Percentiles rank a stretch among this genome's conserved stretches.
phyloP scores from a whole-genome alignment of 2,113 vertebrate species.

The Chaetodon trifascialis region DNA sequence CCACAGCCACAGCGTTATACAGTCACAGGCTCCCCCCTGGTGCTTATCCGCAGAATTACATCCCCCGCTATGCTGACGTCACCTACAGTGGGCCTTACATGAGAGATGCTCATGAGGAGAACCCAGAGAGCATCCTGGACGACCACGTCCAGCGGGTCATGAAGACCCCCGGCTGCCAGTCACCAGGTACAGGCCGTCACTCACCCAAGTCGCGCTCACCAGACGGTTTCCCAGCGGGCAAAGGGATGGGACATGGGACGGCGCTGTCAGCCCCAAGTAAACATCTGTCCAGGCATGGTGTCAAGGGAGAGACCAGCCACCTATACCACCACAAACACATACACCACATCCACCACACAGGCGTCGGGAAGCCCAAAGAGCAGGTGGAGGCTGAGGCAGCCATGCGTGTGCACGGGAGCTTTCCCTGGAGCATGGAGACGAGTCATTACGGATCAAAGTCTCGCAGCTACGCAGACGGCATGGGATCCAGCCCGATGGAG shows the following conservation, averaged over 20 bases:
- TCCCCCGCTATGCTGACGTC: constrained; percentile 88
- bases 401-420: constrained; percentile 82
- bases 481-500: constrained; percentile 78
- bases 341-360: constrained; percentile 89
- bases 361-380: constrained; percentile 86
- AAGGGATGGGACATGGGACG: constrained; percentile 77
- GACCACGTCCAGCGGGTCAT: constrained; percentile 97
- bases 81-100: constrained; percentile 83
- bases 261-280: constrained; percentile 84
- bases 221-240: constrained; percentile 82
- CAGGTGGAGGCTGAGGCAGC: constrained; percentile 86
- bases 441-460: constrained; percentile 87
- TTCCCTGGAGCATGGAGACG: constrained; percentile 87
- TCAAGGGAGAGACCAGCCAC: constrained; percentile 86
- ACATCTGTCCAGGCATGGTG: constrained; percentile 83
- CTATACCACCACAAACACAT: constrained; percentile 90
- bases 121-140: constrained; percentile 96
- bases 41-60: constrained; percentile 87
- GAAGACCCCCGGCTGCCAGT: constrained; percentile 96
- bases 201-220: constrained; percentile 92
- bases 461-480: constrained; percentile 87
- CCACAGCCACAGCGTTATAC: constrained; percentile 79
- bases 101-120: constrained; percentile 93
- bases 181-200: constrained; percentile 90
- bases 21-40: constrained; percentile 88